Evolutionary conservation across 2,888 invertebrate genomes (phyloP).

Genomic region (Eristalinus aeneus): DNA sequence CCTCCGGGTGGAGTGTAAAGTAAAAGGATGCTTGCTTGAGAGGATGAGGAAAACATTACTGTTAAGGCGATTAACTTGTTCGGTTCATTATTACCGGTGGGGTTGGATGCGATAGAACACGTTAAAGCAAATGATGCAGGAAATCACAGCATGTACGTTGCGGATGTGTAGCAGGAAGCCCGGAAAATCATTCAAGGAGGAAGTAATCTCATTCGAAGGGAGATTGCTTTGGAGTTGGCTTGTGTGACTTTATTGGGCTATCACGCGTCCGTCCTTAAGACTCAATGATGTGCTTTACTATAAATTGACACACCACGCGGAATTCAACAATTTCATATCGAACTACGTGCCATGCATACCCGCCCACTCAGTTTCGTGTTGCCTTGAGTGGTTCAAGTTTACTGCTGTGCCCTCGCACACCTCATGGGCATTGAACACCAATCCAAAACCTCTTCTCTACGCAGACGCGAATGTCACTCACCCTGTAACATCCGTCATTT

Average conservation of each 20-base stretch:
- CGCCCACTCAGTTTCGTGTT: too few relatives aligned
- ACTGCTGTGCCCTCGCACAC: too few relatives aligned
- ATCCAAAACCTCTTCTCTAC: neutral
- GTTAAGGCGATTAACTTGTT: constrained; percentile 61
- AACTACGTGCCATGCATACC: too few relatives aligned
- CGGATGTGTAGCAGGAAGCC: neutral
- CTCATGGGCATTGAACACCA: neutral
- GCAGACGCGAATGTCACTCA: neutral
- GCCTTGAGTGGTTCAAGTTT: too few relatives aligned
- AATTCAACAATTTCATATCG: too few relatives aligned
- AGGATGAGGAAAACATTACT: constrained; percentile 33
- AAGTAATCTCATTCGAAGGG: neutral
- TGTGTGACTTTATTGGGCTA: neutral
- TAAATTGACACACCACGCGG: too few relatives aligned
- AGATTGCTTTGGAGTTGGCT: neutral
- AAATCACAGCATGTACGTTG: constrained; percentile 24
- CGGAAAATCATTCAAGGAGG: neutral
- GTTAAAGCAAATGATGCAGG: constrained; percentile 59
- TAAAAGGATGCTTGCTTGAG: neutral
- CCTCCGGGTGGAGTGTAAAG: neutral
- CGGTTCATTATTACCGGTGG: constrained; percentile 27
- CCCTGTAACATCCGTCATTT: neutral
- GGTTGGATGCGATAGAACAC: constrained; percentile 34
- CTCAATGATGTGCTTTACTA: too few relatives aligned
- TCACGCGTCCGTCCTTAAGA: too few relatives aligned